phyloP scores from a whole-genome alignment of 2,113 vertebrate species.

The Chunga burmeisteri region DNA sequence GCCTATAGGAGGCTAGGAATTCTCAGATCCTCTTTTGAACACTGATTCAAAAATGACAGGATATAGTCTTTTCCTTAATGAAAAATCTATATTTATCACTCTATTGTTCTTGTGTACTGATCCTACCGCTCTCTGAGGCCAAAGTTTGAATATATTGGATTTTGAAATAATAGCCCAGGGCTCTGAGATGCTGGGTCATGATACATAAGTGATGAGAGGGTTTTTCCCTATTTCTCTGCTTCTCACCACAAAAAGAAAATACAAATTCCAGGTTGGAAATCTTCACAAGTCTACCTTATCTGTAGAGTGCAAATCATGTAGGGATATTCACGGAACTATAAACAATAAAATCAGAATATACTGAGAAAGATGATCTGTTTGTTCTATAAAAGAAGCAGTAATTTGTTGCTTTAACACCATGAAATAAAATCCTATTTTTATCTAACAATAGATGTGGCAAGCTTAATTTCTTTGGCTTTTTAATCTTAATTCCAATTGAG shows the following conservation, averaged over 20 bases:
- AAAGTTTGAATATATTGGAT: conserved; percentile 70
- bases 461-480: neutral
- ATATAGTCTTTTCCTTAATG: conserved; percentile 65
- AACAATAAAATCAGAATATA: neutral
- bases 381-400: neutral
- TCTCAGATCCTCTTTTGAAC: conserved; percentile 34
- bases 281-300: neutral
- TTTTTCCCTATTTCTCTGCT: neutral
- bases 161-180: conserved; percentile 70
- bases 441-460: neutral
- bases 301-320: neutral
- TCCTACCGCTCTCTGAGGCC: conserved; percentile 55
- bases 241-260: neutral
- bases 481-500: neutral
- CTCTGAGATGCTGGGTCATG: conserved; percentile 24
- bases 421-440: neutral
- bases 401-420: neutral
- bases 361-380: neutral
- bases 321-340: neutral
- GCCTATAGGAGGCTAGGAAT: conserved; percentile 22
- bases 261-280: conserved; percentile 10
- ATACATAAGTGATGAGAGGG: conserved; percentile 50
- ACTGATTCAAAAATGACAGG: conserved; percentile 59
- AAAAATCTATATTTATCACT: conserved; percentile 71
- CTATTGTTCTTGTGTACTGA: conserved; percentile 60